Evolutionary conservation across 2,888 invertebrate genomes (phyloP).

Genomic region (Aspidapion aeneum): DNA sequence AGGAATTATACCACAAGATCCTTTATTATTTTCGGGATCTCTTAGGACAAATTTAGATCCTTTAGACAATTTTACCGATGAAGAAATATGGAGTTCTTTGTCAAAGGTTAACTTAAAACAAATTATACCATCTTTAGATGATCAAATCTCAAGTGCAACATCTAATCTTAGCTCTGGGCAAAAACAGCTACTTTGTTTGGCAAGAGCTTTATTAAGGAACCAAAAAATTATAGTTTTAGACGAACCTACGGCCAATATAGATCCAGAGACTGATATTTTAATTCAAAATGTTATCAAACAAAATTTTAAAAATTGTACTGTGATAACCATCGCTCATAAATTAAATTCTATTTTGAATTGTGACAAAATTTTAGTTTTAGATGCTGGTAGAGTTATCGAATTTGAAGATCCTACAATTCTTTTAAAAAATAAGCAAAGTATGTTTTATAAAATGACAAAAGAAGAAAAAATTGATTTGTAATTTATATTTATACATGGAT

Average conservation of each 20-base stretch:
- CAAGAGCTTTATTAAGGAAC: constrained; percentile 55
- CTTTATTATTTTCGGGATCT: constrained; percentile 81
- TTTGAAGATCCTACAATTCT: constrained; percentile 65
- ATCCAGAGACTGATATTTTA: constrained; percentile 69
- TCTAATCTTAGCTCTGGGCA: constrained; percentile 49
- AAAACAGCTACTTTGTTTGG: constrained; percentile 67
- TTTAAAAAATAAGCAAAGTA: constrained; percentile 51
- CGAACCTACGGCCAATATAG: constrained; percentile 81
- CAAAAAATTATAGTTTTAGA: constrained; percentile 47
- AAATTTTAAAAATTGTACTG: constrained; percentile 73
- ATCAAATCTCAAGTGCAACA: constrained; percentile 69
- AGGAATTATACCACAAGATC: constrained; percentile 85
- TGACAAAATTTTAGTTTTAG: constrained; percentile 75
- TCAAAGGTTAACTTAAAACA: constrained; percentile 80
- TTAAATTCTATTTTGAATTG: constrained; percentile 83
- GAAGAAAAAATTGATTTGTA: constrained; percentile 59
- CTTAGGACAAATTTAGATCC: constrained; percentile 88
- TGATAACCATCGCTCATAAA: constrained; percentile 80
- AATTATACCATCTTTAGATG: constrained; percentile 57
- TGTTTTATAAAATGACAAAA: constrained; percentile 58
- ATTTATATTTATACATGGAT: no score
- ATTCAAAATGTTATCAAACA: constrained; percentile 72
- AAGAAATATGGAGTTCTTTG: constrained; percentile 76
- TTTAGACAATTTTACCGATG: constrained; percentile 74
- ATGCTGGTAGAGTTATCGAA: constrained; percentile 69